Evolutionary conservation across 2,888 invertebrate genomes (phyloP).

Genomic region (Patella ulyssiponensis): DNA sequence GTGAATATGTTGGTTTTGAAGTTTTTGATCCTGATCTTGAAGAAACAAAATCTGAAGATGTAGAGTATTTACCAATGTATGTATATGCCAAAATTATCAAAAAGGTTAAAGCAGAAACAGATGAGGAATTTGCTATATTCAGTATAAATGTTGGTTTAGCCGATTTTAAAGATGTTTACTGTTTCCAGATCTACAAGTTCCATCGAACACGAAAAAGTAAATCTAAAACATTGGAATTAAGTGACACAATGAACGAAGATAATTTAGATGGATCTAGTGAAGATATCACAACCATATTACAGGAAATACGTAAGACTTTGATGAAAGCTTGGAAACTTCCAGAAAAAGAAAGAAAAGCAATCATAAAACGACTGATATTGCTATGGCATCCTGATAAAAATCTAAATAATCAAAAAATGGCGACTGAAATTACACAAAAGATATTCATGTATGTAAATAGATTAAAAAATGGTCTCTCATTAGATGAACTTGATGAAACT

Average conservation of each 20-base stretch:
- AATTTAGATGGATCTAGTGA: too few relatives aligned
- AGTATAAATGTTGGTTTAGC: constrained; percentile 26
- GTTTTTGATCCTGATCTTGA: constrained; percentile 36
- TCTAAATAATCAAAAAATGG: neutral
- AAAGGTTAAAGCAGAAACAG: neutral
- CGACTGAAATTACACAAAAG: constrained; percentile 12
- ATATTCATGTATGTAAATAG: constrained; percentile 8
- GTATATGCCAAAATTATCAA: constrained; percentile 32
- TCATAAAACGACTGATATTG: constrained; percentile 12
- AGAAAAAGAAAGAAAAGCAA: neutral
- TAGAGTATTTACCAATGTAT: constrained; percentile 16
- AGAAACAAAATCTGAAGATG: neutral
- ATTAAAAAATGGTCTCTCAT: neutral
- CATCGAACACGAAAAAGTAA: constrained; percentile 17
- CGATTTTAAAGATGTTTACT: constrained; percentile 15
- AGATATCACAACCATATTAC: neutral
- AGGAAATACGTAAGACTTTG: constrained; percentile 13
- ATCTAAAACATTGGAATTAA: neutral
- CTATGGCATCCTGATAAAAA: constrained; percentile 25
- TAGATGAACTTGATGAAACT: constrained; percentile 11
- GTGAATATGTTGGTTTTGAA: constrained; percentile 43
- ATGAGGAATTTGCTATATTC: constrained; percentile 15
- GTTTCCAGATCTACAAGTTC: constrained; percentile 35
- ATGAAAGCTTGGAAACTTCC: constrained; percentile 11
- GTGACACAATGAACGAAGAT: neutral